Base-by-base conservation (phyloP, 2,113 vertebrate species). In the Prietella phreatophila region DNA sequence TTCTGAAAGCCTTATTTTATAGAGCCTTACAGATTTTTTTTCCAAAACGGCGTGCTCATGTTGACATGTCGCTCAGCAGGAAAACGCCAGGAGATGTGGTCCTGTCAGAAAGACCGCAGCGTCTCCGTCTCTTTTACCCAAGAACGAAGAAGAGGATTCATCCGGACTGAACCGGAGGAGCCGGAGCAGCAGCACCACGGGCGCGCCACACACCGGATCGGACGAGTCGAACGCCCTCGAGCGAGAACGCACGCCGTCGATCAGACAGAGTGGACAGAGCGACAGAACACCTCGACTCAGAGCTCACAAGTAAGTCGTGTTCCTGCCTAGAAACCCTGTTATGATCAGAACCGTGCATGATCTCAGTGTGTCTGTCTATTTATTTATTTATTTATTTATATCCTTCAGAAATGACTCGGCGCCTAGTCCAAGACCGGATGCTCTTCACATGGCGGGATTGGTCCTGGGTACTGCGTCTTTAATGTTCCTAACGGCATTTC, bases 391-490 rank as follows among this genome's bases (percentile, higher is more conserved):
- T 80, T 53, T n/a, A 5, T 61, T 36, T 30, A 2, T 89, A 86
- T 86, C 50, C 60, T 71, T 71, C 78, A 98, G 97, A 92, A 93
- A 88, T 61, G 93, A 90, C 88, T 92, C 89, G 33, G 60, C 85
- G 20, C 88, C 86, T 8, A 89, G 4, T n/a, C 89, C 90, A 58
- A 91, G 0, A 86, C 92, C 90, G 87, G 91, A 89, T 25, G 90
- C 91, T 20, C 87, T 92, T 75, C 85, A 93, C 13, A 90, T 90
- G 76, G 93, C 91, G 19, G 92, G 90, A 83, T 92, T 99, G 90
- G 94, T 94, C 82, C 90, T 99, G 63, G 96, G 97, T 99, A 92
- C 90, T 84, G 5, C 15, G 53, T 22, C 33, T 39, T 4, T 76
- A 36, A 79, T 56, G n/a, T 87, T 36, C 82, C 33, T 36, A 42